phyloP scores from a whole-genome alignment of 1,140 invertebrate genomes.

The Antheraea pernyi region DNA sequence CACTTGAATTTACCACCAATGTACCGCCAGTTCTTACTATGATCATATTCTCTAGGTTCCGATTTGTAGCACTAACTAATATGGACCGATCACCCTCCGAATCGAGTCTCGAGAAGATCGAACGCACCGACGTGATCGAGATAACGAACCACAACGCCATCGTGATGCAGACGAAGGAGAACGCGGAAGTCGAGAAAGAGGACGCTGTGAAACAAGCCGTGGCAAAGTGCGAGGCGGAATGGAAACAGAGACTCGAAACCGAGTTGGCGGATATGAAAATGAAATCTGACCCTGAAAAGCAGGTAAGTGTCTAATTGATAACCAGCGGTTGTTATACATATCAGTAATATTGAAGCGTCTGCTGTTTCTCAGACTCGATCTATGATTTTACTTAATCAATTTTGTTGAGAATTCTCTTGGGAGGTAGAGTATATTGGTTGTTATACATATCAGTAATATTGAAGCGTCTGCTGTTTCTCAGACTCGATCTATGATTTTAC shows the following conservation, averaged over 20 bases:
- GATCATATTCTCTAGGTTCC: slow-evolving; percentile 47
- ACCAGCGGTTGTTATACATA: too few species aligned
- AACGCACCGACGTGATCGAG: slow-evolving; percentile 84
- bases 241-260: slow-evolving; percentile 77
- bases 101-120: slow-evolving; percentile 88
- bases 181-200: slow-evolving; percentile 84
- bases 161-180: slow-evolving; percentile 83
- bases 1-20: too few species aligned
- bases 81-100: slow-evolving; percentile 90
- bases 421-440: too few species aligned
- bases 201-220: slow-evolving; percentile 81
- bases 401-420: too few species aligned
- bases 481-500: too few species aligned
- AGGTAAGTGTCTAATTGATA: slow-evolving; percentile 44
- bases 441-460: too few species aligned
- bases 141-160: slow-evolving; percentile 83
- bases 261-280: slow-evolving; percentile 78
- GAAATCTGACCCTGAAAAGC: slow-evolving; percentile 80
- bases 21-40: background rate
- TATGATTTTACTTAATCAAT: too few species aligned
- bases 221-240: slow-evolving; percentile 77
- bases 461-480: too few species aligned
- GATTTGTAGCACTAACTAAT: slow-evolving; percentile 81
- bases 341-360: too few species aligned
- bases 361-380: too few species aligned